phyloP scores from a whole-genome alignment of 2,113 vertebrate species.

The Vulpes vulpes region DNA sequence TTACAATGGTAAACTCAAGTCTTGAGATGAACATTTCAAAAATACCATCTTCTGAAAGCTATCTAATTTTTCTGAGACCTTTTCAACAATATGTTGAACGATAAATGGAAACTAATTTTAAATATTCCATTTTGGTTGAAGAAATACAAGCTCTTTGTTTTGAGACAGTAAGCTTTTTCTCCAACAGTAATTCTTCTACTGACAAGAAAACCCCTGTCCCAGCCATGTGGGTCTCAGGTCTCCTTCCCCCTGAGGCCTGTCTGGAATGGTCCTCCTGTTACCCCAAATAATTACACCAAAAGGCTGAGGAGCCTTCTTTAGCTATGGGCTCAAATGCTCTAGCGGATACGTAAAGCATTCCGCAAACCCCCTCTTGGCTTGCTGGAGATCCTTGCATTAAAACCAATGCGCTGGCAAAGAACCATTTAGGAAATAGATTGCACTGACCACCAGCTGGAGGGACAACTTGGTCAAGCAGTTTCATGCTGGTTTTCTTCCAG shows the following conservation, averaged over 20 bases:
- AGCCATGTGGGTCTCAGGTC: not conserved
- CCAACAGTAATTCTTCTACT: not conserved
- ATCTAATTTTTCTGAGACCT: not conserved
- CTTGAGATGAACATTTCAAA: conserved; percentile 53
- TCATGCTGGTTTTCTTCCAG: conserved; percentile 99
- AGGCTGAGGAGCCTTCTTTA: not conserved
- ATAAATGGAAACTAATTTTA: conserved; percentile 31
- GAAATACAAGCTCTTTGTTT: not conserved
- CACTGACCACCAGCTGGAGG: conserved; percentile 99
- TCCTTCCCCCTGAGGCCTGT: not conserved
- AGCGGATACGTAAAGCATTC: not conserved
- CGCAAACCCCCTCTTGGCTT: not conserved
- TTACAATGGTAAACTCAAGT: not conserved
- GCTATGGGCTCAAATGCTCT: not conserved
- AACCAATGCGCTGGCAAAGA: not conserved
- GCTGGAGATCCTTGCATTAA: not conserved
- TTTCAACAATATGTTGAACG: conserved; percentile 47
- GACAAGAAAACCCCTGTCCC: not conserved
- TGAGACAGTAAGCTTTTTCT: not conserved
- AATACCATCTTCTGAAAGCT: conserved; percentile 50
- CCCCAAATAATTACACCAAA: not conserved
- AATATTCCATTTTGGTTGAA: conserved; percentile 15
- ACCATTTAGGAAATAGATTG: conserved; percentile 62
- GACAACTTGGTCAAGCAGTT: conserved; percentile 98
- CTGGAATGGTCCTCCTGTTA: not conserved